Percentiles rank a stretch among this genome's conserved stretches.
These are phyloP conservation scores for Diorhabda carinulata DNA, from an alignment of 1,140 invertebrate genomes.

Conservation along the genomic window DNA sequence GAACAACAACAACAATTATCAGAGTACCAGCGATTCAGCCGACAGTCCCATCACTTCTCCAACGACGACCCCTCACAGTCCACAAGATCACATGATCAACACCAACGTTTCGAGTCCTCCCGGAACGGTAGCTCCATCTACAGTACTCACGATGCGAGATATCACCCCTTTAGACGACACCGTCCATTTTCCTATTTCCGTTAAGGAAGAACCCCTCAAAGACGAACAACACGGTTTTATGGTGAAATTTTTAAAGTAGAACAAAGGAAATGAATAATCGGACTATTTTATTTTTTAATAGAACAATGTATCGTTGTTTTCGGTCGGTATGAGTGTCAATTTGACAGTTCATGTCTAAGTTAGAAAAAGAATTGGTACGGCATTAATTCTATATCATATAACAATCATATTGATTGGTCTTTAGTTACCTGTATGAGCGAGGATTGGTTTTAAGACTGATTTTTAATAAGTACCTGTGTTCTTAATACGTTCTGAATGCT, in stretches of 20 bases:
- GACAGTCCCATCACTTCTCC: constrained; percentile 50
- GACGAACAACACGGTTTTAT: constrained; percentile 43
- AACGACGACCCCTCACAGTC: constrained; percentile 46
- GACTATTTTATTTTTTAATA: too few species aligned
- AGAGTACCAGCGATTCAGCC: constrained; percentile 45
- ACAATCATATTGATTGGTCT: too few species aligned
- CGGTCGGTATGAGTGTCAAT: too few species aligned
- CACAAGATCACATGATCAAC: constrained; percentile 46
- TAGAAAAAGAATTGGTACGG: too few species aligned
- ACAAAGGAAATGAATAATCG: too few species aligned
- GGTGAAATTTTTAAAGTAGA: neutral
- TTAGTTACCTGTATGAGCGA: too few species aligned
- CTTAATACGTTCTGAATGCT: too few species aligned
- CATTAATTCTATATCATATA: too few species aligned
- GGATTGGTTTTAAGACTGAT: too few species aligned
- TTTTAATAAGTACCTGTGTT: too few species aligned
- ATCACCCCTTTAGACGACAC: constrained; percentile 40
- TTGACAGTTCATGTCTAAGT: too few species aligned
- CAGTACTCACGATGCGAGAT: constrained; percentile 45
- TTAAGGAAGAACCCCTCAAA: constrained; percentile 50
- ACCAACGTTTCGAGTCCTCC: constrained; percentile 41
- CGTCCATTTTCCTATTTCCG: constrained; percentile 40
- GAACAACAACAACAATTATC: constrained; percentile 40
- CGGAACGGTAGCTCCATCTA: constrained; percentile 29
- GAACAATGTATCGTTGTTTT: too few species aligned